Evolutionary conservation across 2,888 invertebrate species (phyloP).

Genomic region (Doris montereyensis): DNA sequence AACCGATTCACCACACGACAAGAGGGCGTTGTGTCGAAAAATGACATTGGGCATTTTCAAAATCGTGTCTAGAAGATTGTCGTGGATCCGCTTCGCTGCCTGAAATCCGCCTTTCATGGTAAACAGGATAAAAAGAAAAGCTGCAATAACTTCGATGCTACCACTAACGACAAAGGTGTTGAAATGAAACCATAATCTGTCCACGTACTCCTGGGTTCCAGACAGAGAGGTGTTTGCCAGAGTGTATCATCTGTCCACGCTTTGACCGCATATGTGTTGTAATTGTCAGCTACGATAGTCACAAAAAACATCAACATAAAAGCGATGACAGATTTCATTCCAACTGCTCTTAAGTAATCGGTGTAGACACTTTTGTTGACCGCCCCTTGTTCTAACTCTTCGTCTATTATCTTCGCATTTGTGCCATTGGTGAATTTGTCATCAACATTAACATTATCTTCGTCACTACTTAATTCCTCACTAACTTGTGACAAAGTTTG

Average conservation of each 20-base stretch:
- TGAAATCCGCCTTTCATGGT: neutral
- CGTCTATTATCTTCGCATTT: constrained; percentile 4
- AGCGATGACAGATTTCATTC: neutral
- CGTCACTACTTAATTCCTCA: neutral
- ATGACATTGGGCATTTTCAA: constrained; percentile 64
- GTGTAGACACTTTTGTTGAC: constrained; percentile 12
- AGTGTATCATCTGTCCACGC: constrained; percentile 28
- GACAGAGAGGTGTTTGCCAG: constrained; percentile 21
- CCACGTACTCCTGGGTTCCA: neutral
- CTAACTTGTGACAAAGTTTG: too few relatives aligned
- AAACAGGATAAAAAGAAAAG: neutral
- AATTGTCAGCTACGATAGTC: neutral
- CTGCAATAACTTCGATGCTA: constrained; percentile 21
- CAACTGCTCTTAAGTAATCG: constrained; percentile 20
- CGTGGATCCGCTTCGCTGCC: constrained; percentile 61
- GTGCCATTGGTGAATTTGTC: neutral
- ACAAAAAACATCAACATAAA: neutral
- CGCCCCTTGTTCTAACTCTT: constrained; percentile 9
- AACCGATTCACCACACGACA: constrained; percentile 72
- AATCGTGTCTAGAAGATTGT: constrained; percentile 56
- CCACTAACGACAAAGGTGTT: neutral
- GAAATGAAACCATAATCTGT: neutral
- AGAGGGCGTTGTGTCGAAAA: constrained; percentile 70
- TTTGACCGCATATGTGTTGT: neutral
- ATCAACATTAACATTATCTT: neutral